A percentile compares a stretch with the other conserved stretches of the same genome.
phyloP scores from a whole-genome alignment of 2,888 invertebrate genomes.

The Acanthosepion esculentum region DNA sequence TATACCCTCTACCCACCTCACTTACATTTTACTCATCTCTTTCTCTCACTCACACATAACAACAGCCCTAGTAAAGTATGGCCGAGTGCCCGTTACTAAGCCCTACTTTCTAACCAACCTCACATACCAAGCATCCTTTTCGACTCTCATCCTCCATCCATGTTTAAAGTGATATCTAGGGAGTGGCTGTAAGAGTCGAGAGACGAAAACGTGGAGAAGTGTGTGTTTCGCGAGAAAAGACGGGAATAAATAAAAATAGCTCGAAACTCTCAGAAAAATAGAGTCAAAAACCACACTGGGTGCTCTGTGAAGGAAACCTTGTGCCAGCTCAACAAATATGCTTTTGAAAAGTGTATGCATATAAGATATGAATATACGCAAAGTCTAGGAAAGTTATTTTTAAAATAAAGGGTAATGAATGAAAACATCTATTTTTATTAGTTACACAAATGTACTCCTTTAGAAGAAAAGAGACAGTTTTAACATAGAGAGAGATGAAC shows the following conservation, averaged over 20 bases:
- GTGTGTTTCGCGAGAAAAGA: background rate
- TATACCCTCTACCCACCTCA: no score
- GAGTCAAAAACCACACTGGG: background rate
- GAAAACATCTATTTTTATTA: no score
- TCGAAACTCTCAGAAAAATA: background rate
- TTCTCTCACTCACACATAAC: background rate
- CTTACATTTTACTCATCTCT: background rate
- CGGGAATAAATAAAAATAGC: background rate
- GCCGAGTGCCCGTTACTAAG: conserved; percentile 33
- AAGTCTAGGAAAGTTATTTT: no score
- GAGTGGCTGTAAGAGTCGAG: background rate
- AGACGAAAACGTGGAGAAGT: background rate
- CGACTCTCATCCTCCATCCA: background rate
- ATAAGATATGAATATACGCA: no score
- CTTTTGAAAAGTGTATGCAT: no score
- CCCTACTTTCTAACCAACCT: conserved; percentile 33
- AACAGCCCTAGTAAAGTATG: conserved; percentile 4
- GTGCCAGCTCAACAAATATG: background rate
- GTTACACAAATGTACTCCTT: no score
- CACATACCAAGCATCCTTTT: conserved; percentile 13
- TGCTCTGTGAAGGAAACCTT: background rate
- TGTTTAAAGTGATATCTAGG: background rate
- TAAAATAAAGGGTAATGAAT: no score
- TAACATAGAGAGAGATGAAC: no score
- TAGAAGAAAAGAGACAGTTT: no score